Conservation (phyloP, 2,797 vertebrate genomes). For the Fundulus diaphanus region DNA sequence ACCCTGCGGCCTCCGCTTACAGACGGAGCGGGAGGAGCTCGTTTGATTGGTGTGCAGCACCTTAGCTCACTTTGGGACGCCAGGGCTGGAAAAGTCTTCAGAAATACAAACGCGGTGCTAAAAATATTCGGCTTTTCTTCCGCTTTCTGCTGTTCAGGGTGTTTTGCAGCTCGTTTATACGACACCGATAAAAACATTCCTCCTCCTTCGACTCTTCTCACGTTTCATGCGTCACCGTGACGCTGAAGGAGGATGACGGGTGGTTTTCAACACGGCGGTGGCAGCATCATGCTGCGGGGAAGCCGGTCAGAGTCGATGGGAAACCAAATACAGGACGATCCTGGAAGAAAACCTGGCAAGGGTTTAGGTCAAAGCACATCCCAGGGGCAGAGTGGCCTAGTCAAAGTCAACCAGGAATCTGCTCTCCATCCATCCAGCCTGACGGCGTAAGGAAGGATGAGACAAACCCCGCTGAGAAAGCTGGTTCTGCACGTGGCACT, state of each 20-base stretch:
- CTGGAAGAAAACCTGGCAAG: no score
- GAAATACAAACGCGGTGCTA: background rate
- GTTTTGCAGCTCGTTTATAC: background rate
- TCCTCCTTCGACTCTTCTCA: background rate
- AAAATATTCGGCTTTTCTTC: background rate
- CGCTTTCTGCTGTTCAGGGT: background rate
- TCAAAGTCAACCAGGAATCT: background rate
- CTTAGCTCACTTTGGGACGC: background rate
- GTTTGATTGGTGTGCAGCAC: no score
- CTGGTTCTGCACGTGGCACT: background rate
- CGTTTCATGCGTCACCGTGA: no score
- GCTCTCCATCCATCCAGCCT: background rate
- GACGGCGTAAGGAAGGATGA: background rate
- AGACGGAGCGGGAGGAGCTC: background rate
- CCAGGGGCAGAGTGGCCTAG: no score
- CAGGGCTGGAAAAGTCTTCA: no score
- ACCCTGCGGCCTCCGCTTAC: no score
- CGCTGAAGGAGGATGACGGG: no score
- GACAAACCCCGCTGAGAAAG: background rate
- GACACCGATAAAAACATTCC: background rate
- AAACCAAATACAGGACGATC: no score
- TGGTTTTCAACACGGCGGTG: no score
- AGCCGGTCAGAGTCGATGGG: no score
- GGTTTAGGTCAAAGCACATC: no score
- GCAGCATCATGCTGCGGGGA: no score